Conservation (phyloP, 2,888 invertebrate genomes). For the Brenthis hecate region DNA sequence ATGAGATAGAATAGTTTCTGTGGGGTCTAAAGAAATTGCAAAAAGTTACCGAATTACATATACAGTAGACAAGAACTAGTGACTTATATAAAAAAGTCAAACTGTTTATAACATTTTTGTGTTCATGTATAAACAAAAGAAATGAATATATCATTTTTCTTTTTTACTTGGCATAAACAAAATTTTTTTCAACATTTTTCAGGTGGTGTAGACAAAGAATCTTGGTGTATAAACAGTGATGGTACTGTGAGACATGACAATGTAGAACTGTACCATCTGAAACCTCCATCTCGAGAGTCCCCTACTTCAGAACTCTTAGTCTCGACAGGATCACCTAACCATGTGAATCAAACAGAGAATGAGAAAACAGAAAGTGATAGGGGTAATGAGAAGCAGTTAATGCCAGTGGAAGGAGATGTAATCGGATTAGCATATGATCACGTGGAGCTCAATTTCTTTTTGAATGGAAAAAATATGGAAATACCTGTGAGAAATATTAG, state of each 20-base stretch:
- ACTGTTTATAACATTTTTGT: no score
- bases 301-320: conserved; percentile 72
- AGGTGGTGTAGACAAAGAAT: conserved; percentile 93
- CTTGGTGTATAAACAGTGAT: conserved; percentile 97
- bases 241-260: conserved; percentile 93
- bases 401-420: conserved; percentile 95
- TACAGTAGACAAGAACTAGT: no score
- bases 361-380: conserved; percentile 62
- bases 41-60: no score
- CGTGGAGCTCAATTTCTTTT: conserved; percentile 95
- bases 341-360: conserved; percentile 58
- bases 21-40: no score
- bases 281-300: conserved; percentile 69
- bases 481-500: conserved; percentile 93
- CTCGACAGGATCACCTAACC: conserved; percentile 62
- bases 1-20: no score
- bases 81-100: no score
- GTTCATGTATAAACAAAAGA: no score
- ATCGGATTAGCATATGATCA: conserved; percentile 98
- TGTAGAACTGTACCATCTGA: conserved; percentile 87
- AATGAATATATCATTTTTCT: no score
- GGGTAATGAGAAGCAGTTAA: conserved; percentile 52
- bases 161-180: no score
- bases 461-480: conserved; percentile 95
- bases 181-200: conserved; percentile 44